phyloP scores from a whole-genome alignment of 2,888 invertebrate species.

The Drosophila ezoana region DNA sequence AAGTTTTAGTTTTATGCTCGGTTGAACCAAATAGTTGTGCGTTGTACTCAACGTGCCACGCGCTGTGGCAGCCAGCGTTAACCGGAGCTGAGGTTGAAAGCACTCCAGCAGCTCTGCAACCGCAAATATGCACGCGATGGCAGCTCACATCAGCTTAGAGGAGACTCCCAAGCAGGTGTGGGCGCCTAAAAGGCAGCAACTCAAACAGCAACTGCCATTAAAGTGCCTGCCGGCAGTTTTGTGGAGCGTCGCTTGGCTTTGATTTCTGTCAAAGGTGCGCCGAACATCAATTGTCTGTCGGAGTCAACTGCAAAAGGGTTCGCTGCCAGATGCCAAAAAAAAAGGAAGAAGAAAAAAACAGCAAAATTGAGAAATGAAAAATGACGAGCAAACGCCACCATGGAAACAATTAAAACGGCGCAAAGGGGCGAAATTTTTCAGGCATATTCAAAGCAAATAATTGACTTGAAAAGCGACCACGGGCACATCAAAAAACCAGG shows the following conservation, averaged over 20 bases:
- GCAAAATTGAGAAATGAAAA: conserved; percentile 24
- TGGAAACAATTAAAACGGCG: conserved; percentile 64
- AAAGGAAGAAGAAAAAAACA: background rate
- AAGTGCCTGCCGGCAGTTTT: conserved; percentile 66
- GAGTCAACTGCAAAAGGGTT: conserved; percentile 1
- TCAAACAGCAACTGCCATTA: conserved; percentile 57
- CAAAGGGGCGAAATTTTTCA: conserved; percentile 47
- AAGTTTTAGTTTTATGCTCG: conserved; percentile 75
- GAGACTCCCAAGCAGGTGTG: conserved; percentile 1
- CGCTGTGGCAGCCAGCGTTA: conserved; percentile 40
- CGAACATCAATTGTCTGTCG: conserved; percentile 46
- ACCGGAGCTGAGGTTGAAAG: conserved; percentile 48
- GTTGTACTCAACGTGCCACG: conserved; percentile 43
- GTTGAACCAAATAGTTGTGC: conserved; percentile 69
- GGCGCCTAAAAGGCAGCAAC: conserved; percentile 38
- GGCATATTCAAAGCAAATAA: conserved; percentile 69
- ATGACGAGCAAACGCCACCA: conserved; percentile 33
- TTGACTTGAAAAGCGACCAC: conserved; percentile 62
- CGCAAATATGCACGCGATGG: conserved; percentile 67
- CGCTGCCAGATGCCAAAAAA: background rate
- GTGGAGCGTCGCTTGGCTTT: conserved; percentile 59
- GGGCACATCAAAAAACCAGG: conserved; percentile 54
- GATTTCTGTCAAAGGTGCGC: conserved; percentile 66
- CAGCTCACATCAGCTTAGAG: conserved; percentile 19
- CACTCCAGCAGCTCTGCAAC: conserved; percentile 65